phyloP scores from a whole-genome alignment of 2,797 vertebrate genomes.

The Paedocypris micromegethes region DNA sequence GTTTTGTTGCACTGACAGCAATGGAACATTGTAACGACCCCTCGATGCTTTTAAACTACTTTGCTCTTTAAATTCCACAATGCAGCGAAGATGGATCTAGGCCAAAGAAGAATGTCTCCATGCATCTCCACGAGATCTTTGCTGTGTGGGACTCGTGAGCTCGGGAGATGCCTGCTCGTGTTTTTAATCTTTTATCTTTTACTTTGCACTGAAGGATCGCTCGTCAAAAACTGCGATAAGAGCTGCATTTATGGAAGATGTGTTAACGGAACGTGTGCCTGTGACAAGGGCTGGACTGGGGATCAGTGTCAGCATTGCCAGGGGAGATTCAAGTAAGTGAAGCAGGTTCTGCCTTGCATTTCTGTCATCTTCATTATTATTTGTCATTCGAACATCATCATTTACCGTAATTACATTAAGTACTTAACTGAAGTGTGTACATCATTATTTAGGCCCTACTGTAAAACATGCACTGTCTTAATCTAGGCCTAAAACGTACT shows the following conservation, averaged over 20 bases:
- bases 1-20: background rate
- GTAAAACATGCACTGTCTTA: too few species aligned
- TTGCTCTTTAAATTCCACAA: background rate
- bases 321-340: slow-evolving; percentile 85
- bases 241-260: slow-evolving; percentile 88
- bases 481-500: too few species aligned
- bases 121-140: slow-evolving; percentile 1
- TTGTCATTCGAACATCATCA: too few species aligned
- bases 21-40: background rate
- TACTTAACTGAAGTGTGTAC: too few species aligned
- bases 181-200: slow-evolving; percentile 82
- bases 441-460: too few species aligned
- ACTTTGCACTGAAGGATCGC: slow-evolving; percentile 78
- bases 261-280: slow-evolving; percentile 87
- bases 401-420: too few species aligned
- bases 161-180: slow-evolving; percentile 72
- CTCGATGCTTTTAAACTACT: background rate
- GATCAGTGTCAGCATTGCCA: slow-evolving; percentile 96
- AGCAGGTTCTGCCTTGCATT: background rate
- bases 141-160: slow-evolving; percentile 46
- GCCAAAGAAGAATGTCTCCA: slow-evolving; percentile 14
- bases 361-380: too few species aligned
- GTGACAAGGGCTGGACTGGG: slow-evolving; percentile 92
- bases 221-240: slow-evolving; percentile 81
- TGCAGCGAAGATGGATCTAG: slow-evolving; percentile 2